Evolutionary conservation across 2,113 vertebrate species (phyloP).

Genomic region (Chaetorhynchus papuensis): DNA sequence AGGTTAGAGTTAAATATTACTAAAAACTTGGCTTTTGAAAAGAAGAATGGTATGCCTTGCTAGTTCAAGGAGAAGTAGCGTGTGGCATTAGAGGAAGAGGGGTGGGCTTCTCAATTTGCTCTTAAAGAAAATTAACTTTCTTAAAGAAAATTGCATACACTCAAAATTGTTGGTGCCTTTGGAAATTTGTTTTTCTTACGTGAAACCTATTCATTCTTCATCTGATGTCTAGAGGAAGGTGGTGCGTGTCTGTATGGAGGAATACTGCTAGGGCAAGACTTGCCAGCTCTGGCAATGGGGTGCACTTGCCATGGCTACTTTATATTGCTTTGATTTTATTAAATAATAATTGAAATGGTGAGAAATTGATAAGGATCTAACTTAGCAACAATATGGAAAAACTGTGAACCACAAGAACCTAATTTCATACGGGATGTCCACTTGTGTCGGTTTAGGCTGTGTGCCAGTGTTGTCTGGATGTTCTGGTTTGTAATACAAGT

Average conservation of each 20-base stretch:
- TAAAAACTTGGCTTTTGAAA: background rate
- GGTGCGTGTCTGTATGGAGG: fast-evolving
- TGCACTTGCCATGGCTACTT: background rate
- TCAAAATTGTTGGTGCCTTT: background rate
- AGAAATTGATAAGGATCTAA: background rate
- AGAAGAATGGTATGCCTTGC: background rate
- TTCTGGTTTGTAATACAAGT: background rate
- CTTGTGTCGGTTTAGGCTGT: background rate
- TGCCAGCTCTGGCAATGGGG: background rate
- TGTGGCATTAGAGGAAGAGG: background rate
- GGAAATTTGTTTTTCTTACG: background rate
- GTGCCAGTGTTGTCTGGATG: background rate
- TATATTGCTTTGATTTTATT: background rate
- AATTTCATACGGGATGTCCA: background rate
- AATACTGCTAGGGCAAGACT: background rate
- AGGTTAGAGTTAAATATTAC: background rate
- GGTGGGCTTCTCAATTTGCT: background rate
- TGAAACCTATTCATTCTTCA: background rate
- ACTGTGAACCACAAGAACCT: background rate
- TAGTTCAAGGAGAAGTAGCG: background rate
- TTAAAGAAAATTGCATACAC: background rate
- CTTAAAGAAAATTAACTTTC: background rate
- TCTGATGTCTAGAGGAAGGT: background rate
- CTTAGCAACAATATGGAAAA: background rate
- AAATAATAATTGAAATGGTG: background rate